phyloP scores from a whole-genome alignment of 2,113 vertebrate species.

The Rallus limicola region DNA sequence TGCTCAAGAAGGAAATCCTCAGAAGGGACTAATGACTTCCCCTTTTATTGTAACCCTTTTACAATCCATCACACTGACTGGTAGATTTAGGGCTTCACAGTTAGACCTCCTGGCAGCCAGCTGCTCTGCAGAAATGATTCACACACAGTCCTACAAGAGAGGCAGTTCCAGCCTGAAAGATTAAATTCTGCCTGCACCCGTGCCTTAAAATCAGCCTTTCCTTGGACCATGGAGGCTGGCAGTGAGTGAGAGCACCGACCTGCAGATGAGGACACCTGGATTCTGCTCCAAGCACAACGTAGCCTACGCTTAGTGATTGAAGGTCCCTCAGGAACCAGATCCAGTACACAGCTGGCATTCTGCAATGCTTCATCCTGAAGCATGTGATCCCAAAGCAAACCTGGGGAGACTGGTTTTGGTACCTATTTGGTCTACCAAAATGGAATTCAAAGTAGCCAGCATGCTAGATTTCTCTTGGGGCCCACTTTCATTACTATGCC shows the following conservation, averaged over 20 bases:
- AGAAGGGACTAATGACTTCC: neutral
- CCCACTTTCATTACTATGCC: neutral
- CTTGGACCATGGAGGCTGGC: neutral
- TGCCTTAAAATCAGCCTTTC: neutral
- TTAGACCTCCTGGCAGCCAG: neutral
- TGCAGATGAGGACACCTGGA: neutral
- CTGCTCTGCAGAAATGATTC: neutral
- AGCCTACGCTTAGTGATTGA: neutral
- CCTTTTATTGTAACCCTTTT: neutral
- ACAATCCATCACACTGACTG: neutral
- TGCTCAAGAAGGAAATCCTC: slow-evolving; percentile 14
- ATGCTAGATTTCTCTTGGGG: neutral
- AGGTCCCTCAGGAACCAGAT: neutral
- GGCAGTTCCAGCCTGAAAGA: neutral
- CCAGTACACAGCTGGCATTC: neutral
- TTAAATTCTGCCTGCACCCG: neutral
- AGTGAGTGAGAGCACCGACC: neutral
- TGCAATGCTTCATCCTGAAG: neutral
- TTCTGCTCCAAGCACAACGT: neutral
- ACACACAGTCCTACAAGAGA: neutral
- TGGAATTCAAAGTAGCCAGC: accelerated
- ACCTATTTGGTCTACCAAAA: neutral
- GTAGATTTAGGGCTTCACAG: neutral
- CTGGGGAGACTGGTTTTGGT: neutral
- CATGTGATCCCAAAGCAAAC: neutral